Percentiles rank a stretch among this genome's conserved stretches.
Evolutionary conservation across 2,888 invertebrate species (phyloP).

Genomic region (Spicauda simplicius): DNA sequence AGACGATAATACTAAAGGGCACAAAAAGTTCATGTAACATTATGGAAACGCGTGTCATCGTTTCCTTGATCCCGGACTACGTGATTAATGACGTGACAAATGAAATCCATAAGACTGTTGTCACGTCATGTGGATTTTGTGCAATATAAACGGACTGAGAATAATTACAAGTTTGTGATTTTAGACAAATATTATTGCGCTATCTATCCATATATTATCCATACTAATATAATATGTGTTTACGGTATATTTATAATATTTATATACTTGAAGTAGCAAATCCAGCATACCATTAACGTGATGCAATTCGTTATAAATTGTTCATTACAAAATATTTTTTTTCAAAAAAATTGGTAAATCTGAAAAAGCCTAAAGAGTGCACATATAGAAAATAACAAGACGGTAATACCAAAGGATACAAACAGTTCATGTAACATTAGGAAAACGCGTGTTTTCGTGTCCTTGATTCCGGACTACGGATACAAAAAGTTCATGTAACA

Average conservation of each 20-base stretch:
- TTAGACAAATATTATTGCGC: too few species aligned
- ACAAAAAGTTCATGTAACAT: slow-evolving; percentile 20
- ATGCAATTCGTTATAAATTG: too few species aligned
- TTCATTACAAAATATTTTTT: too few species aligned
- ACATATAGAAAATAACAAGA: too few species aligned
- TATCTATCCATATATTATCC: too few species aligned
- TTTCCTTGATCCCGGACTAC: slow-evolving; percentile 3
- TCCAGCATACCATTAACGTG: too few species aligned
- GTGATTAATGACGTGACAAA: slow-evolving; percentile 18
- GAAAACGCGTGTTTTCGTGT: slow-evolving; percentile 12
- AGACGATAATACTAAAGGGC: neutral
- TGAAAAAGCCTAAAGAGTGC: too few species aligned
- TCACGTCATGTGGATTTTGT: neutral
- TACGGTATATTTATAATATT: too few species aligned
- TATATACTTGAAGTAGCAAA: too few species aligned
- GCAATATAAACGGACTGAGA: neutral
- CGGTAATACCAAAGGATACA: neutral
- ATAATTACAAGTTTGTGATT: neutral
- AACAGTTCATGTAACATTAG: slow-evolving; percentile 19
- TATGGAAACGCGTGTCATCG: slow-evolving; percentile 15
- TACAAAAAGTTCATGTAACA: slow-evolving; percentile 18
- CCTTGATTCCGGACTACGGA: neutral
- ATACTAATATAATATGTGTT: too few species aligned
- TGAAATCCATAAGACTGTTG: slow-evolving; percentile 6
- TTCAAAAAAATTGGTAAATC: too few species aligned